These are phyloP conservation scores for Sander lucioperca DNA, from an alignment of 2,113 vertebrate species.

Conservation along the genomic window DNA sequence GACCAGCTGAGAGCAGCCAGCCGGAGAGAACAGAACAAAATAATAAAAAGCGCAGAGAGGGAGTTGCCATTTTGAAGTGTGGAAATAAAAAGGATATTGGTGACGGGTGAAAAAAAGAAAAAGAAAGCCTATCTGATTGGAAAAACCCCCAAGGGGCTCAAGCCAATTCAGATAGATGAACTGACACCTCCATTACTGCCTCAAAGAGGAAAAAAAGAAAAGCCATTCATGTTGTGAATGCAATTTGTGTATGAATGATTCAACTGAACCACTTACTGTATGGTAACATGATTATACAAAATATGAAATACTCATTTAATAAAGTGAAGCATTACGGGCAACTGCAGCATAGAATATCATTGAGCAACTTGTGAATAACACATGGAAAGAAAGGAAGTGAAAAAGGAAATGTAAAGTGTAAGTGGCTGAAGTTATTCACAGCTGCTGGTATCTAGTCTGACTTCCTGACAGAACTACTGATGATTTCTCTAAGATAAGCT, in stretches of 20 bases:
- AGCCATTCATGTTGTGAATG: not conserved
- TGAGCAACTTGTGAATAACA: not conserved
- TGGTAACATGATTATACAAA: not conserved
- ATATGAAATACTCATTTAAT: not conserved
- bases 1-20: constrained; percentile 45
- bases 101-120: not conserved
- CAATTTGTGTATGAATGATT: not conserved
- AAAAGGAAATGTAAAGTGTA: not conserved
- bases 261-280: not conserved
- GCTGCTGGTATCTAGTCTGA: not conserved
- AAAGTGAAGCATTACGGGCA: not conserved
- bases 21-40: constrained; percentile 17
- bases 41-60: not conserved
- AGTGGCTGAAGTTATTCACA: not conserved
- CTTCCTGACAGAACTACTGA: not conserved
- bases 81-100: not conserved
- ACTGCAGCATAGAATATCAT: not conserved
- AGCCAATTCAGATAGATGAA: constrained; percentile 18
- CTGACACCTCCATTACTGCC: not conserved
- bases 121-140: not conserved
- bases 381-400: not conserved
- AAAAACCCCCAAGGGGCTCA: constrained; percentile 35
- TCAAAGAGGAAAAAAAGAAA: not conserved
- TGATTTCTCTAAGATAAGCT: not conserved
- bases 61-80: constrained; percentile 55